Conservation (phyloP, 2,888 invertebrate species). For the Drosophila falleni region DNA sequence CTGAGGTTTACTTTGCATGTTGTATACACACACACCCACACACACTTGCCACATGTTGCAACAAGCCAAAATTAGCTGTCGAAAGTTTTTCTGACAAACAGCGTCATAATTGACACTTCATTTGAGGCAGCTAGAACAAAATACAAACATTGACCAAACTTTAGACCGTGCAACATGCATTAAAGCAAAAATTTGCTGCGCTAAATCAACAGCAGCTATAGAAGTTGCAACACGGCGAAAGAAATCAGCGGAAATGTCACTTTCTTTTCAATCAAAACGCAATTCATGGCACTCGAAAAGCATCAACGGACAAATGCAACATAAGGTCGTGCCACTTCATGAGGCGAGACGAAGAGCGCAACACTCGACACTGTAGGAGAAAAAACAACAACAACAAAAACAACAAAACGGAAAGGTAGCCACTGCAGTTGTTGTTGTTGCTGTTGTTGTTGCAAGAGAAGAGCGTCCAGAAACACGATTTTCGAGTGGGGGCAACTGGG, state of each 20-base stretch:
- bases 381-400: conserved; percentile 27
- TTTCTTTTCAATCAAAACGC: conserved; percentile 82
- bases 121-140: conserved; percentile 16
- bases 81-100: conserved; percentile 38
- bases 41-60: conserved; percentile 19
- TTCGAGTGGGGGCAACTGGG: conserved; percentile 56
- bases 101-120: conserved; percentile 45
- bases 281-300: conserved; percentile 77
- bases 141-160: conserved; percentile 43
- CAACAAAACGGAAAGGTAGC: conserved; percentile 64
- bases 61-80: conserved; percentile 49
- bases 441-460: conserved; percentile 16
- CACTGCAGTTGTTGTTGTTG: conserved; percentile 8
- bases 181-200: conserved; percentile 49
- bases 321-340: conserved; percentile 63
- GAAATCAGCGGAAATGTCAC: conserved; percentile 81
- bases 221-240: conserved; percentile 39
- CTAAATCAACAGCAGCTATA: conserved; percentile 42
- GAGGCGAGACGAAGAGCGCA: conserved; percentile 42
- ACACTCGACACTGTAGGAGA: conserved; percentile 34
- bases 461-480: conserved; percentile 67
- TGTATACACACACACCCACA: conserved; percentile 1
- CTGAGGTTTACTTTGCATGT: background rate
- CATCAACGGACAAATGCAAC: conserved; percentile 44
- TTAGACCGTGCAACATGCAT: conserved; percentile 20